Evolutionary conservation across 2,797 vertebrate genomes (phyloP).

Genomic region (Podarcis lilfordi): DNA sequence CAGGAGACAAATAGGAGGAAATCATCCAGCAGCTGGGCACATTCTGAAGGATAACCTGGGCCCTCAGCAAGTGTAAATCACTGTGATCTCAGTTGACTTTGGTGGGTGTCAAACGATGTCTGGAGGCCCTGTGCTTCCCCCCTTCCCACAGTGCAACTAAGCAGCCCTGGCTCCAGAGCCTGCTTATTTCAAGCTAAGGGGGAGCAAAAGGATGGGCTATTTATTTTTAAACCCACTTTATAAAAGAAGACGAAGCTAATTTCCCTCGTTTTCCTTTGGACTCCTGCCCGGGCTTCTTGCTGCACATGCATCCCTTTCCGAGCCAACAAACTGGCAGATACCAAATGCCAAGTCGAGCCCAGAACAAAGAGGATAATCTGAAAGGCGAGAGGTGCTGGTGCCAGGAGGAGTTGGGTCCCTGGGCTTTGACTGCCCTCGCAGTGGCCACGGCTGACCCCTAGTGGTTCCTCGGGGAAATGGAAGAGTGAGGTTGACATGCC

Average conservation of each 20-base stretch:
- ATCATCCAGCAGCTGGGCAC: neutral
- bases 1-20: neutral
- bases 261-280: neutral
- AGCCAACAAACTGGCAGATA: neutral
- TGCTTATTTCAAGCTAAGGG: neutral
- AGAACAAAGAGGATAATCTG: neutral
- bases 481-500: too few relatives aligned
- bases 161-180: neutral
- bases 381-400: neutral
- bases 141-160: neutral
- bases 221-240: slow-evolving; percentile 4
- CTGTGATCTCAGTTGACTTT: neutral
- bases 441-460: slow-evolving; percentile 65
- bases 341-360: slow-evolving; percentile 5
- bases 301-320: neutral
- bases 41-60: neutral
- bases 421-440: neutral
- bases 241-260: neutral
- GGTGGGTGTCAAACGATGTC: neutral
- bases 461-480: slow-evolving; percentile 42
- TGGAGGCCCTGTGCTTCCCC: too few relatives aligned
- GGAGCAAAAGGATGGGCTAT: neutral
- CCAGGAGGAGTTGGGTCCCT: neutral
- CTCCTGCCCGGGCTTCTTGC: neutral
- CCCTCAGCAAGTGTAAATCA: neutral